A percentile compares a stretch with the other conserved stretches of the same genome.
Evolutionary conservation across 1,140 invertebrate genomes (phyloP).

Genomic region (Ceratina calcarata): DNA sequence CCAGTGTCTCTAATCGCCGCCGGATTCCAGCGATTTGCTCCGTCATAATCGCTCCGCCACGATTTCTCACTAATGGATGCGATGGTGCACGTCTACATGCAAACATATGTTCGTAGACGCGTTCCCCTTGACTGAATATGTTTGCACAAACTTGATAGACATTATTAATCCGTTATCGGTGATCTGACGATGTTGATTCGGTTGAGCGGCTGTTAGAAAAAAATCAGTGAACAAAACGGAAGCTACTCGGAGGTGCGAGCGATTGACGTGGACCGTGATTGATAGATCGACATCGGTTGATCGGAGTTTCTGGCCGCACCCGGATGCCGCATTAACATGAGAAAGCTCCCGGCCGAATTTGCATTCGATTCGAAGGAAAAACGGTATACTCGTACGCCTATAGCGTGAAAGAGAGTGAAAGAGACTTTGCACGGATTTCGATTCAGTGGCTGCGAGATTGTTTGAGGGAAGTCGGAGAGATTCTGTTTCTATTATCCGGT

Average conservation of each 20-base stretch:
- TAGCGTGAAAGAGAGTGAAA: not conserved
- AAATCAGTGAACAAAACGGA: not conserved
- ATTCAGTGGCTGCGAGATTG: not conserved
- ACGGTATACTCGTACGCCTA: not conserved
- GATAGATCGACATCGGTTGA: conserved; percentile 6
- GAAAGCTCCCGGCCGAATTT: conserved; percentile 16
- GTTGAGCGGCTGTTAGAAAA: not conserved
- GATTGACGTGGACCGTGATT: conserved; percentile 28
- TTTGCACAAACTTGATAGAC: conserved; percentile 18
- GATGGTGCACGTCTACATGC: not conserved
- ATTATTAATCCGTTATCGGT: conserved; percentile 9
- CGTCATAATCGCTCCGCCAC: conserved; percentile 30
- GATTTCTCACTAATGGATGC: conserved; percentile 5
- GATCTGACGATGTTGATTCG: conserved; percentile 29
- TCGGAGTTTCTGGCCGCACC: not conserved
- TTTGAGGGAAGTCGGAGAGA: not conserved
- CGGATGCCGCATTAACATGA: conserved; percentile 34
- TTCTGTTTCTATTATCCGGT: not conserved
- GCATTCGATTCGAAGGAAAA: not conserved
- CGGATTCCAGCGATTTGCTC: conserved; percentile 43
- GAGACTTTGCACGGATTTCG: not conserved
- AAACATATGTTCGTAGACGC: not conserved
- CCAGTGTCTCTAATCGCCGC: conserved; percentile 23
- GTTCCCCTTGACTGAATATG: conserved; percentile 29
- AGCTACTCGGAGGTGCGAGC: conserved; percentile 1